Evolutionary conservation across 2,113 vertebrate species (phyloP), one percentile per base, ranked within the genome.

Genomic region (Lates calcarifer): DNA sequence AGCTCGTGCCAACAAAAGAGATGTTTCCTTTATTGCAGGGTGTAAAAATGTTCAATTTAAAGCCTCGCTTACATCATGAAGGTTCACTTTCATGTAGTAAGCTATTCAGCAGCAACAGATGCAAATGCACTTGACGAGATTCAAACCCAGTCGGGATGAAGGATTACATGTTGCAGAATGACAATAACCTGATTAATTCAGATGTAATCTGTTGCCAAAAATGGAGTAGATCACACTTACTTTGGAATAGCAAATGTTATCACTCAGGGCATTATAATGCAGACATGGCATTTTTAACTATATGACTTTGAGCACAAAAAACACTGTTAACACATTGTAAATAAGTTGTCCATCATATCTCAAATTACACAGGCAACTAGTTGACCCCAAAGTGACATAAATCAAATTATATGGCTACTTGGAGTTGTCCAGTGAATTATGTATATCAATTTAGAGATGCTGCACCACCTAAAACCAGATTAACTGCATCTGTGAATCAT

Each of bases 1-100:
- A 82, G 64, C 67, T 62, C 60, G 79, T 71, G 70, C 29, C 73
- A 76, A 87, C 83, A 88, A 79, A 90, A 71, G 70, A 73, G 31
- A 74, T 28, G 61, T 72, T 77, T 79, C 28, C 70, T 74, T 88
- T 79, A 60, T 39, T 47, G 49, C 3, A 35, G 55, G 41, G 65
- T 56, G 37, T n/a, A 1, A 57, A 73, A 71, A 72, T 62, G 53
- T 74, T 82, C 7, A 37, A 2, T 77, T 79, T 35, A 31, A 41
- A 81, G 37, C 17, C 45, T 53, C 18, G 8, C 47, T 72, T 49
- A 67, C 71, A 71, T 79, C 41, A 73, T 35, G 31, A 45, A 65
- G 53, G 43, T 74, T 57, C 6, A 41, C 58, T 63, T 69, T 74
- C 45, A 45, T 84, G 57, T 56, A 8, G 65, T 13, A 26, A 60